Conservation (phyloP, 2,113 vertebrate species). For the Pseudorhombus dupliciocellatus region DNA sequence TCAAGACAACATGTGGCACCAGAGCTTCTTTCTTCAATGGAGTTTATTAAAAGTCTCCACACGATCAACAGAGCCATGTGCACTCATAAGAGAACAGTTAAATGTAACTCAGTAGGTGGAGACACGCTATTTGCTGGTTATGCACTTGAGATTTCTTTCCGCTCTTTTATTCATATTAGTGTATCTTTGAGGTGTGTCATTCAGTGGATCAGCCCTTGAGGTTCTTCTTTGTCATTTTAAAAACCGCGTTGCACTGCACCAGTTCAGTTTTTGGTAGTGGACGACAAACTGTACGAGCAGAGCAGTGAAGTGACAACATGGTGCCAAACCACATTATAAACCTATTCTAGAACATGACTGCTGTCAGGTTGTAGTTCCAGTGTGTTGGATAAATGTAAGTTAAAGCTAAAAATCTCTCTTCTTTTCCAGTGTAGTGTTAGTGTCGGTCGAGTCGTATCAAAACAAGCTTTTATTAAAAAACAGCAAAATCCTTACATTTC, state of each 20-base stretch:
- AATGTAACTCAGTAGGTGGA: conserved; percentile 23
- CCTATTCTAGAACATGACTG: too few relatives aligned
- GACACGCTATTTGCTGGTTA: conserved; percentile 3
- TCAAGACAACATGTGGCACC: neutral
- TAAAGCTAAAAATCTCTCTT: neutral
- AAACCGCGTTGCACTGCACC: neutral
- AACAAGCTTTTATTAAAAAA: conserved; percentile 12
- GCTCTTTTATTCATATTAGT: conserved; percentile 5
- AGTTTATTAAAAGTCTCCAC: conserved; percentile 63
- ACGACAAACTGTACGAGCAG: neutral
- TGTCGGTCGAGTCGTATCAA: conserved; percentile 3
- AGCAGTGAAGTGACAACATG: neutral
- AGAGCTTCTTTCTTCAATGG: conserved; percentile 13
- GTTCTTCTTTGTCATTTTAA: neutral
- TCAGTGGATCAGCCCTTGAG: conserved; percentile 45
- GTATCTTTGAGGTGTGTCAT: neutral
- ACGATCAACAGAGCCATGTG: conserved; percentile 27
- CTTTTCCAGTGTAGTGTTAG: neutral
- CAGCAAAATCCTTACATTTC: conserved; percentile 6
- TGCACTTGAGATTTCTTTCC: neutral
- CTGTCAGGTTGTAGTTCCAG: neutral
- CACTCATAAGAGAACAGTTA: conserved; percentile 41
- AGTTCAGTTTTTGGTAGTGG: neutral
- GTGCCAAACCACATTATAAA: neutral
- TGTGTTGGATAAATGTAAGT: neutral